Evolutionary conservation across 2,113 vertebrate species (phyloP), one percentile per base, ranked within the genome.

Genomic region (Gallinago undulata): DNA sequence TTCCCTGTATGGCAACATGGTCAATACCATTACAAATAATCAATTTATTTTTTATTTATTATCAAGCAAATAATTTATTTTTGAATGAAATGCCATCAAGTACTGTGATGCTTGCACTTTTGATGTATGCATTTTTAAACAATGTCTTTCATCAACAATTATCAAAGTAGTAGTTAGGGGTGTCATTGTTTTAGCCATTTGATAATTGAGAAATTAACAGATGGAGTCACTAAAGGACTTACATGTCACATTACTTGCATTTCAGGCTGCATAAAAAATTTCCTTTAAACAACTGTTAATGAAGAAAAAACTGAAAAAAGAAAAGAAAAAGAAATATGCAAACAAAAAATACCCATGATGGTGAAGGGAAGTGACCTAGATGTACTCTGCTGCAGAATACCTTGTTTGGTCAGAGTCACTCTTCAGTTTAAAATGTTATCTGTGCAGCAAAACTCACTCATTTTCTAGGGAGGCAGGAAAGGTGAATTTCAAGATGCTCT

Each of bases 301-400:
- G 1, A 11, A 28, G 50, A 28, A 53, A 69, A 33, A 10, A 8
- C 41, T 3, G 1, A 15, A 2, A 10, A 21, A 33, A 8, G 10
- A 23, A 62, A 14, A 8, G 30, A 11, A 33, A n/a, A 6, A 7
- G 11, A 17, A 25, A 66, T 13, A 30, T 41, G 30, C 18, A 41
- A 41, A 19, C 27, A 7, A 41, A 11, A 9, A 23, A 37, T 16
- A 2, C 5, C 19, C 23, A 4, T 25, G 19, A 72, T 8, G 25
- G 50, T 35, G 28, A 48, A 60, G 5, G 10, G 10, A 51, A 80
- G 24, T 64, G 35, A 81, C 60, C 13, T 35, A 81, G 50, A 89
- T 8, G 7, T 74, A 41, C 30, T 57, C 19, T 64, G 50, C 24
- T 50, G 24, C 19, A 64, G 50, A 88, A 73, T 50, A 66, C 41